Base-by-base conservation (phyloP, 1,140 invertebrate genomes). In the Diplogasteroides magnus region DNA sequence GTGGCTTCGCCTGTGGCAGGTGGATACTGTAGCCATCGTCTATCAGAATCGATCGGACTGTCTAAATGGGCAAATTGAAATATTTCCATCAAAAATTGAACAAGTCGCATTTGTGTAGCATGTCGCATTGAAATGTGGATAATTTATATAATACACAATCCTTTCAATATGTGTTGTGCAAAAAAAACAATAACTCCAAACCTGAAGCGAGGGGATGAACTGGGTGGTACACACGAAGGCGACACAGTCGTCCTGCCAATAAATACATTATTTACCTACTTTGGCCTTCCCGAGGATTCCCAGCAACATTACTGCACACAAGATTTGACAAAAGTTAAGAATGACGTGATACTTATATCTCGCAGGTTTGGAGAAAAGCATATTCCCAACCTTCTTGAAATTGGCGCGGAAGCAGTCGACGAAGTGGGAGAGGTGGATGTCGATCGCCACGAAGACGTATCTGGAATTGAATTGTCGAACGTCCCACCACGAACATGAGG, bases 221-320 rank as follows among this genome's bases (percentile, higher is more conserved):
- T 99, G 96, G 83, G 98, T 94, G 23, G 95, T 98, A 83, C 92
- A 93, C 63, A 97, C 90, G 73, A 97, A 85, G 26, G 90, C 91
- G 64, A n/a, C n/a, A n/a, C n/a, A n/a, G n/a, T n/a, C n/a, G n/a
- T n/a, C n/a, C n/a, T n/a, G n/a, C n/a, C n/a, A n/a, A n/a, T n/a
- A n/a, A n/a, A n/a, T n/a, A n/a, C n/a, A n/a, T n/a, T n/a, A n/a
- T n/a, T n/a, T n/a, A n/a, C n/a, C n/a, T 95, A 82, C 79, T 88
- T 89, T 61, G 83, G 85, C 23, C 70, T 60, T 37, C 74, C 63
- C 15, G 84, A 61, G 23, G 55, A 69, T 26, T n/a, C n/a, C n/a
- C n/a, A n/a, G 27, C 1, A 2, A 11, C 1, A 19, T 11, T 11
- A 13, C n/a, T 55, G 11, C 48, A 55, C 11, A 11, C 11, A n/a